Evolutionary conservation across 1,140 invertebrate species (phyloP).

Genomic region (Uloborus diversus): DNA sequence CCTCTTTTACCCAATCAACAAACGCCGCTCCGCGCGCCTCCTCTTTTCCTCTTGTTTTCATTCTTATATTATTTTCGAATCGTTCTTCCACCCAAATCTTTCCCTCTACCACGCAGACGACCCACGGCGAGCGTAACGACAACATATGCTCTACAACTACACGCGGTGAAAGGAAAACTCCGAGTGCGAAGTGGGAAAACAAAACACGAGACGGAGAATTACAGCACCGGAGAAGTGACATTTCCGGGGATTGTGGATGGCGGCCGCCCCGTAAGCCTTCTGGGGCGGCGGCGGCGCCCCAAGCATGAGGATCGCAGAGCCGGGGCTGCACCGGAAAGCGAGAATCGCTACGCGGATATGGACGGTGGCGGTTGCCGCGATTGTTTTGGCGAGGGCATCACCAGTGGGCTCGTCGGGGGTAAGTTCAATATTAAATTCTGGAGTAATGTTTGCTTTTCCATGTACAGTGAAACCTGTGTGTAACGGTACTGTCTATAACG

Average conservation of each 20-base stretch:
- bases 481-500: too few relatives aligned
- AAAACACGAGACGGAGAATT: background rate
- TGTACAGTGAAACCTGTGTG: too few relatives aligned
- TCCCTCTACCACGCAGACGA: background rate
- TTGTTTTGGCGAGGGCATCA: background rate
- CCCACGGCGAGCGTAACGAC: background rate
- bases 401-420: background rate
- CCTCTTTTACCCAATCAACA: conserved; percentile 9
- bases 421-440: too few relatives aligned
- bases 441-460: too few relatives aligned
- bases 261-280: conserved; percentile 32
- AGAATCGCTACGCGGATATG: conserved; percentile 3
- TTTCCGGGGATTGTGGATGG: conserved; percentile 10
- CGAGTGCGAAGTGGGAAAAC: too few relatives aligned
- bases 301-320: conserved; percentile 8
- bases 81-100: background rate
- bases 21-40: background rate
- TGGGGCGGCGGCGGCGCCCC: conserved; percentile 29
- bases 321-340: conserved; percentile 22
- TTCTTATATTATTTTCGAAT: too few relatives aligned
- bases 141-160: background rate
- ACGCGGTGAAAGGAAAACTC: background rate
- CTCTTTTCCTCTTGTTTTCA: too few relatives aligned
- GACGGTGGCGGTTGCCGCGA: background rate
- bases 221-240: background rate